Evolutionary conservation across 35 echinoderm and acorn worm genomes (phyloP).

Genomic region (Ophioderma brevispina): DNA sequence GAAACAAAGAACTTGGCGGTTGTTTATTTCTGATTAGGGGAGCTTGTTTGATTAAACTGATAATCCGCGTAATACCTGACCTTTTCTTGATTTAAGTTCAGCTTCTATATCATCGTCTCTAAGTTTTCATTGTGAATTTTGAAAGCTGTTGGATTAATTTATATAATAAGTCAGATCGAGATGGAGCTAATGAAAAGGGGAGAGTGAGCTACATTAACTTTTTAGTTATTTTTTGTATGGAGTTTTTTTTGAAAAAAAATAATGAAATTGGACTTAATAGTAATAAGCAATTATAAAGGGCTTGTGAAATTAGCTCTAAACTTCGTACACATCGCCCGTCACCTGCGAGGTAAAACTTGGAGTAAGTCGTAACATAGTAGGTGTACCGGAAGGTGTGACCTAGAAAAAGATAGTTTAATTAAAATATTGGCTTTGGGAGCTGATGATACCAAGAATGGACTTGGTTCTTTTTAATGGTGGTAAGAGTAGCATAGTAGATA

Average conservation of each 20-base stretch:
- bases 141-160: neutral
- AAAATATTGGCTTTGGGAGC: constrained; percentile 28
- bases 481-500: neutral
- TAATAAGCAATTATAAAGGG: constrained; percentile 51
- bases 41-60: constrained; percentile 83
- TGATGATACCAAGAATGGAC: neutral
- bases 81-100: constrained; percentile 46
- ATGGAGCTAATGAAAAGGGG: constrained; percentile 75
- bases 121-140: constrained; percentile 44
- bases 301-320: constrained; percentile 62
- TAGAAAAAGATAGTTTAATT: constrained; percentile 21
- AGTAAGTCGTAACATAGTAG: constrained; percentile 95
- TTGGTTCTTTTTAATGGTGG: neutral
- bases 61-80: constrained; percentile 86
- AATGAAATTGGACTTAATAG: constrained; percentile 80
- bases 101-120: constrained; percentile 92
- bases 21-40: constrained; percentile 72
- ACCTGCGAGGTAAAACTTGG: constrained; percentile 70
- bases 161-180: constrained; percentile 80
- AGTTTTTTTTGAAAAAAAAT: constrained; percentile 20
- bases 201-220: constrained; percentile 75
- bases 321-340: constrained; percentile 97
- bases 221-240: neutral
- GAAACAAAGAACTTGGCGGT: constrained; percentile 96
- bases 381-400: constrained; percentile 75